These are phyloP conservation scores for Otus sunia DNA, from an alignment of 2,113 vertebrate genomes.

Conservation along the genomic window DNA sequence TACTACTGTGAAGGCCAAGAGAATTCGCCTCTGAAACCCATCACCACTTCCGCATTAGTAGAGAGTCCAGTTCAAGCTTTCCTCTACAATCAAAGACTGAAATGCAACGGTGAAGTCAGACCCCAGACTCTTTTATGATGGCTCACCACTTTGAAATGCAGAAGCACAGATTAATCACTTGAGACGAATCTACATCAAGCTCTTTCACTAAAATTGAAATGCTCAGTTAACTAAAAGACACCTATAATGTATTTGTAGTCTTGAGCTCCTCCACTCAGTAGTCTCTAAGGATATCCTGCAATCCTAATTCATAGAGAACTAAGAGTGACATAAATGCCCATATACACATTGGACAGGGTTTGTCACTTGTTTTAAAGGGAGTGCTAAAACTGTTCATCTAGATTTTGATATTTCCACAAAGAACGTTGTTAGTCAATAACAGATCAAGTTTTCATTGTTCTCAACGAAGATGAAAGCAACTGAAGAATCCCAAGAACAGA, in stretches of 20 bases:
- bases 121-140: neutral
- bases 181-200: neutral
- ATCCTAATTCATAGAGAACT: neutral
- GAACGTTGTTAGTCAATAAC: neutral
- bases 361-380: neutral
- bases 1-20: neutral
- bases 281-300: neutral
- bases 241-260: neutral
- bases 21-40: neutral
- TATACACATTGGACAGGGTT: neutral
- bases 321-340: neutral
- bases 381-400: neutral
- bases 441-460: neutral
- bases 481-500: neutral
- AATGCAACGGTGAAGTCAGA: neutral
- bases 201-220: neutral
- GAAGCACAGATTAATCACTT: neutral
- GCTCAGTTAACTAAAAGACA: neutral
- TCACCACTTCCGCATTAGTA: neutral
- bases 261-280: neutral
- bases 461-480: neutral
- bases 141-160: neutral
- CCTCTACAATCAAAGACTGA: neutral
- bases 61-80: neutral
- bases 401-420: neutral